A percentile compares a stretch with the other conserved stretches of the same genome.
Evolutionary conservation across 2,113 vertebrate species (phyloP).

Genomic region (Actinemys pallida): DNA sequence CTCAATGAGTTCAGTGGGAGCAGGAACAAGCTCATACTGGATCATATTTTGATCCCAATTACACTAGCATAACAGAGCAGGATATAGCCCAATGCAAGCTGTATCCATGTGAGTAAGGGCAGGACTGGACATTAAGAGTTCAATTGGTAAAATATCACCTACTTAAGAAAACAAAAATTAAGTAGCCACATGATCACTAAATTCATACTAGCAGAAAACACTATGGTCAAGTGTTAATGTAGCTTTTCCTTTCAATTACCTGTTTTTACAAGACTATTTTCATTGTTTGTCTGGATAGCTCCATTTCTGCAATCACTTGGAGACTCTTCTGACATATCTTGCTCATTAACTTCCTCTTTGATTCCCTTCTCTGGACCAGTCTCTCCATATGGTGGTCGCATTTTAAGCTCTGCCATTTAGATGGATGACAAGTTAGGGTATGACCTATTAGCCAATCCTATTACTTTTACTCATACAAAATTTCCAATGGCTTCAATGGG

Average conservation of each 20-base stretch:
- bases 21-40: background rate
- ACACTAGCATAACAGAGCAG: background rate
- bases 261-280: background rate
- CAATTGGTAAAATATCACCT: background rate
- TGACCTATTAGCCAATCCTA: background rate
- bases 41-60: background rate
- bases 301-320: fast-evolving
- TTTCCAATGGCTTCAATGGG: fast-evolving
- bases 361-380: background rate
- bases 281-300: background rate
- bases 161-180: background rate
- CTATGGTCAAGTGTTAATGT: background rate
- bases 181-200: background rate
- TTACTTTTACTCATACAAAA: background rate
- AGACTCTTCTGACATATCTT: background rate
- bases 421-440: background rate
- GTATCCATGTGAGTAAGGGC: fast-evolving
- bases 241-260: conserved; percentile 16
- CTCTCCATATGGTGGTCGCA: background rate
- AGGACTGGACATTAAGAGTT: background rate
- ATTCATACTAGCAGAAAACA: background rate
- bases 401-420: background rate
- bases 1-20: background rate
- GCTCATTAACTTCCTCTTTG: fast-evolving
- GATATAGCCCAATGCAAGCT: background rate